A percentile compares a stretch with the other conserved stretches of the same genome.
Evolutionary conservation across 2,888 invertebrate genomes (phyloP).

Genomic region (Ormyrus rosae): DNA sequence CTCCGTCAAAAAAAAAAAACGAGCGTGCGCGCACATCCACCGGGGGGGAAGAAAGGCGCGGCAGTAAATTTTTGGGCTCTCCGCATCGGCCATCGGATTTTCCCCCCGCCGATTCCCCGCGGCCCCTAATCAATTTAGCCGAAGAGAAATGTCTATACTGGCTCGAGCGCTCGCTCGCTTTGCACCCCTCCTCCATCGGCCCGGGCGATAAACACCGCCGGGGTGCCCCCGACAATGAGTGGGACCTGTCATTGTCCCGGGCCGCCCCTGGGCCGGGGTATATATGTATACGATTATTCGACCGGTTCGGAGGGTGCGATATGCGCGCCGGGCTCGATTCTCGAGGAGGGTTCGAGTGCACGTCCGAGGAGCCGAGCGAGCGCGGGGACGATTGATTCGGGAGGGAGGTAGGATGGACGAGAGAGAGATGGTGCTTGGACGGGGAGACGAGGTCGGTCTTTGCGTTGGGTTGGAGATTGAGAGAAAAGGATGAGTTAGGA

Average conservation of each 20-base stretch:
- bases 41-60: not conserved
- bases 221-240: conserved; percentile 64
- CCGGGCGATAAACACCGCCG: conserved; percentile 51
- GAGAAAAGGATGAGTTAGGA: no score
- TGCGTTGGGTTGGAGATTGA: no score
- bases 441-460: no score
- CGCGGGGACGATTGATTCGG: no score
- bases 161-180: not conserved
- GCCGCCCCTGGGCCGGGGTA: not conserved
- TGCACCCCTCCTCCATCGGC: conserved; percentile 37
- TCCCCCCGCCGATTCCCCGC: conserved; percentile 28
- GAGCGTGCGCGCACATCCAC: no score
- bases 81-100: conserved; percentile 35
- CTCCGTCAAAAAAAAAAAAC: no score
- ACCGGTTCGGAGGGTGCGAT: not conserved
- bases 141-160: conserved; percentile 51
- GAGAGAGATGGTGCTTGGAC: no score
- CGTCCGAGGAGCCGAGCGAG: no score
- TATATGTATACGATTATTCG: no score
- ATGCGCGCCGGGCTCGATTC: no score
- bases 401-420: no score
- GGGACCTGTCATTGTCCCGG: conserved; percentile 68
- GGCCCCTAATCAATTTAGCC: conserved; percentile 52
- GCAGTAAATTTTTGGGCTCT: conserved; percentile 45
- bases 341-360: no score